Conservation (phyloP, 2,113 vertebrate genomes). For the Oreochromis spilurus region DNA sequence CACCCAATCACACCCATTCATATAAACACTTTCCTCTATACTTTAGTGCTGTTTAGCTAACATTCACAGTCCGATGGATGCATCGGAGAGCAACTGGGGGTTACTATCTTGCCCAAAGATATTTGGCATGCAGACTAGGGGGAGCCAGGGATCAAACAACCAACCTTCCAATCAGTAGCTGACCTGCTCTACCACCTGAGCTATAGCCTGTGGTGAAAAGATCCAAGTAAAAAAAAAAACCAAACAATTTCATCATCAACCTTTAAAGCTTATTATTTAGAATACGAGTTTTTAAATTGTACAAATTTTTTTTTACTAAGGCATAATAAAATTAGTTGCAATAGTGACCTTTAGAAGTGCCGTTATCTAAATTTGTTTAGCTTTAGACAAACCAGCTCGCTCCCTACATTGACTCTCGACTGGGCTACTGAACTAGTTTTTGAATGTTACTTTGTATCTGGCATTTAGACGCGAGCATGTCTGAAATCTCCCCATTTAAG, state of each 20-base stretch:
- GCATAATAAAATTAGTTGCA: neutral
- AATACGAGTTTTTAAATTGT: neutral
- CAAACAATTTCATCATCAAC: neutral
- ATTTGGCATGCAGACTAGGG: neutral
- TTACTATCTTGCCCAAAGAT: neutral
- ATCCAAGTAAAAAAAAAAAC: neutral
- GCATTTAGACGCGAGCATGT: neutral
- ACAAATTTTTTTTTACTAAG: neutral
- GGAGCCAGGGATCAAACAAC: neutral
- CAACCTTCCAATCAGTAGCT: neutral
- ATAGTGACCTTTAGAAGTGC: neutral
- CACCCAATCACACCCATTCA: neutral
- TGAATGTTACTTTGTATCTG: neutral
- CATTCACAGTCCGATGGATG: neutral
- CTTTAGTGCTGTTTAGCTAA: neutral
- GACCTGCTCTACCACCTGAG: neutral
- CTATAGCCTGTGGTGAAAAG: neutral
- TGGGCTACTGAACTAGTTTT: neutral
- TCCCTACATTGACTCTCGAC: neutral
- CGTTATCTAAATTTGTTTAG: neutral
- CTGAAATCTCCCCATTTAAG: neutral
- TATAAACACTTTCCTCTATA: neutral
- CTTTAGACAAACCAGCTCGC: neutral
- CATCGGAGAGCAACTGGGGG: neutral
- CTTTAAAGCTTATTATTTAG: neutral